These are phyloP conservation scores for Sceliomorpha sp. DNA, from an alignment of 2,888 invertebrate species.

Conservation along the genomic window DNA sequence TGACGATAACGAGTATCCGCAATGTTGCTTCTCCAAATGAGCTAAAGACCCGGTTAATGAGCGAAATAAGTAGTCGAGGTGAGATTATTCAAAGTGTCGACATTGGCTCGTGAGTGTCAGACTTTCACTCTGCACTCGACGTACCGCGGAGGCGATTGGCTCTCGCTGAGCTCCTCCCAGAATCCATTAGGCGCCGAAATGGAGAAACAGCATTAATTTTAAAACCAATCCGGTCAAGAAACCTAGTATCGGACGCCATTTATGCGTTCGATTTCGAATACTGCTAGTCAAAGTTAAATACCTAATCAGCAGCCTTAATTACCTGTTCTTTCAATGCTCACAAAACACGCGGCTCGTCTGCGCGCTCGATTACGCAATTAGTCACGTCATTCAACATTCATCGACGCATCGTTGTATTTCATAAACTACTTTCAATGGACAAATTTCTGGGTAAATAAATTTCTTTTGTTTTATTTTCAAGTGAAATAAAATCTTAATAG, in stretches of 20 bases:
- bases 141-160: slow-evolving; percentile 72
- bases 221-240: slow-evolving; percentile 72
- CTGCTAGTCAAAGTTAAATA: slow-evolving; percentile 47
- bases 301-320: slow-evolving; percentile 66
- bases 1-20: slow-evolving; percentile 53
- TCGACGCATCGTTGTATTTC: no score
- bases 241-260: slow-evolving; percentile 70
- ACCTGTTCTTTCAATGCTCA: slow-evolving; percentile 33
- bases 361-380: slow-evolving; percentile 5
- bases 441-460: no score
- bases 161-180: slow-evolving; percentile 73
- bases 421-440: no score
- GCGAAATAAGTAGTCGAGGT: slow-evolving; percentile 52
- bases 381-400: no score
- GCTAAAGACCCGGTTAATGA: slow-evolving; percentile 61
- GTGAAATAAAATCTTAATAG: no score
- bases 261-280: slow-evolving; percentile 61
- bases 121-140: slow-evolving; percentile 69
- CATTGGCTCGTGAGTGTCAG: slow-evolving; percentile 70
- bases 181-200: slow-evolving; percentile 74
- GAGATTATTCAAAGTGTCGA: slow-evolving; percentile 57
- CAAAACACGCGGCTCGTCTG: slow-evolving; percentile 14
- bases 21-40: slow-evolving; percentile 44
- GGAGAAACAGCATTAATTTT: slow-evolving; percentile 76
- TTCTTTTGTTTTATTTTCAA: no score